Conservation (phyloP, 2,888 invertebrate species). For the Adela reaumurella region DNA sequence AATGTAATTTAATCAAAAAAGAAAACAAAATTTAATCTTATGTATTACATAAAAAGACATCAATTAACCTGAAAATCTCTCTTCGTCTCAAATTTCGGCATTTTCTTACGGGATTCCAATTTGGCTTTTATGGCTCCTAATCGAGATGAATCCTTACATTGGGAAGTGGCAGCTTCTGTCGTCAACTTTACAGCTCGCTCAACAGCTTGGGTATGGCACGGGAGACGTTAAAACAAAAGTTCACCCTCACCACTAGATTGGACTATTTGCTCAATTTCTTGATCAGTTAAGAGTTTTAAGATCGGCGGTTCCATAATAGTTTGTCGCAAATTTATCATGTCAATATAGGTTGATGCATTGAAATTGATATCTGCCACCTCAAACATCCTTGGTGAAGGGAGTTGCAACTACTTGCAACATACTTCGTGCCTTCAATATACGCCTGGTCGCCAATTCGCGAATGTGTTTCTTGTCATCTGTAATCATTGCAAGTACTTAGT, state of each 20-base stretch:
- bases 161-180: not conserved
- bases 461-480: slow-evolving; percentile 2
- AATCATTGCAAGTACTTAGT: slow-evolving; percentile 2
- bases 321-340: not conserved
- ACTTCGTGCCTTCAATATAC: slow-evolving; percentile 1
- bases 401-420: not conserved
- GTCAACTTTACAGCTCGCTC: no score
- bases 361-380: not conserved
- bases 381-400: not conserved
- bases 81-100: slow-evolving; percentile 1
- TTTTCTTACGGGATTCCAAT: not conserved
- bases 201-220: not conserved
- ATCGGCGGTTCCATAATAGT: no score
- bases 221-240: not conserved
- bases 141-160: not conserved
- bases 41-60: no score
- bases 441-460: slow-evolving; percentile 1
- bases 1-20: no score
- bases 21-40: no score
- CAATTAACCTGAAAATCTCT: not conserved
- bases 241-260: slow-evolving; percentile 1
- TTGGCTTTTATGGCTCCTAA: not conserved
- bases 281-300: not conserved
- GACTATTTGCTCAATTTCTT: not conserved
- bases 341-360: not conserved